Percentiles rank a stretch among this genome's conserved stretches.
These are phyloP conservation scores for Phaethon lepturus DNA, from an alignment of 2,113 vertebrate species.

Conservation along the genomic window DNA sequence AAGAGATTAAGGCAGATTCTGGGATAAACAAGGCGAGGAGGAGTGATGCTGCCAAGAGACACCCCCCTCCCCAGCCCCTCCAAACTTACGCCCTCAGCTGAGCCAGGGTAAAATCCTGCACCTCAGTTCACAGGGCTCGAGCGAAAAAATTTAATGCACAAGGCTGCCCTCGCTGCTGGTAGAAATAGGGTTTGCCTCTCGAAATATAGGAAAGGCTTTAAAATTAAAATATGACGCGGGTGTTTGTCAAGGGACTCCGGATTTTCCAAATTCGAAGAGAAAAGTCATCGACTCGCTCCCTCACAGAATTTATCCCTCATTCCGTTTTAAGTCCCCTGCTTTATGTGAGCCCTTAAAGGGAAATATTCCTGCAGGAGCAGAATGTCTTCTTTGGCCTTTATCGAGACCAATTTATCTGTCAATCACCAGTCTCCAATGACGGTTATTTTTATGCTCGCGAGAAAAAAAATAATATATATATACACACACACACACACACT, in stretches of 20 bases:
- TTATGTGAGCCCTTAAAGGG: conserved; percentile 24
- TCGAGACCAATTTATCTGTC: conserved; percentile 72
- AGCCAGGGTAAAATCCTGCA: background rate
- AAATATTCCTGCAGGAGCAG: conserved; percentile 43
- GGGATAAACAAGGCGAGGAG: background rate
- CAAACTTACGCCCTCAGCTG: background rate
- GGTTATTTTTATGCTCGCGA: conserved; percentile 29
- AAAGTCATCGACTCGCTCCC: background rate
- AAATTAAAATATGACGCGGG: background rate
- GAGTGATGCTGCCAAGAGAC: background rate
- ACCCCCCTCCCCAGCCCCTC: background rate
- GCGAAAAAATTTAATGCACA: too few species aligned
- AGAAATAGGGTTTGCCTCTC: background rate
- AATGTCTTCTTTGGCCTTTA: conserved; percentile 73
- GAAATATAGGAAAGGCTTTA: background rate
- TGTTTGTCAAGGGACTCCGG: background rate
- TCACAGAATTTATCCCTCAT: background rate
- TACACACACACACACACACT: rapidly evolving
- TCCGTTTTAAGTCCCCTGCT: background rate
- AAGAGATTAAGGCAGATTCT: background rate
- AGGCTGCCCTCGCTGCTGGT: background rate
- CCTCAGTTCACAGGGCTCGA: background rate
- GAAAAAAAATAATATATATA: background rate
- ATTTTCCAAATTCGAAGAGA: background rate
- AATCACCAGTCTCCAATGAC: conserved; percentile 68